phyloP scores from a whole-genome alignment of 2,797 vertebrate genomes.

The Geotrypetes seraphini region DNA sequence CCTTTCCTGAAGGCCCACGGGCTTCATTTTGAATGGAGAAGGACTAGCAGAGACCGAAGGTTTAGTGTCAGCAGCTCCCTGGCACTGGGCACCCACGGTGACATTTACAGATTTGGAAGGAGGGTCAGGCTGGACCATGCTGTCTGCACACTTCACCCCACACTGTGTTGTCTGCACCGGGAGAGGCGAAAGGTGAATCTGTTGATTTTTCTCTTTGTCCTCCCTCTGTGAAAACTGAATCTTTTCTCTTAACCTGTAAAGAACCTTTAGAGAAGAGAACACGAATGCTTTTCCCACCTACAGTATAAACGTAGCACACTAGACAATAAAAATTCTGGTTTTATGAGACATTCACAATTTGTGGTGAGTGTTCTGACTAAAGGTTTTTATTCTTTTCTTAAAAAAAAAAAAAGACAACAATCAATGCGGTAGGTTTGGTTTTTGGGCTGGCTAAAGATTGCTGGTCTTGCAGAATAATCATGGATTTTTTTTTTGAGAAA shows the following conservation, averaged over 20 bases:
- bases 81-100: constrained; percentile 51
- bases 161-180: constrained; percentile 48
- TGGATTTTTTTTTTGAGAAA: too few relatives aligned
- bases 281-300: constrained; percentile 11
- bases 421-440: too few relatives aligned
- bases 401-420: too few relatives aligned
- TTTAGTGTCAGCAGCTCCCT: constrained; percentile 61
- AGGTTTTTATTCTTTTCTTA: background rate
- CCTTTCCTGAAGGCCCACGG: constrained; percentile 89
- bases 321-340: constrained; percentile 3
- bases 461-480: too few relatives aligned
- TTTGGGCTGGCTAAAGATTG: too few relatives aligned
- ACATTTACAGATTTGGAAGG: constrained; percentile 56
- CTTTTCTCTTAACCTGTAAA: constrained; percentile 84
- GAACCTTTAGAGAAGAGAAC: constrained; percentile 64
- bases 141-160: constrained; percentile 54
- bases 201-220: constrained; percentile 71
- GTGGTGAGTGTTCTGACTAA: background rate
- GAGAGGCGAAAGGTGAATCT: constrained; percentile 62
- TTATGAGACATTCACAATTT: constrained; percentile 14
- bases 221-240: constrained; percentile 72
- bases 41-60: constrained; percentile 57
- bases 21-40: constrained; percentile 93
- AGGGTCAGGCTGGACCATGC: constrained; percentile 80
- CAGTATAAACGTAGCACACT: constrained; percentile 8